Percentiles rank a stretch among this genome's conserved stretches.
These are phyloP conservation scores for Clarias pachynema DNA, from an alignment of 2,797 vertebrate species.

Conservation along the genomic window DNA sequence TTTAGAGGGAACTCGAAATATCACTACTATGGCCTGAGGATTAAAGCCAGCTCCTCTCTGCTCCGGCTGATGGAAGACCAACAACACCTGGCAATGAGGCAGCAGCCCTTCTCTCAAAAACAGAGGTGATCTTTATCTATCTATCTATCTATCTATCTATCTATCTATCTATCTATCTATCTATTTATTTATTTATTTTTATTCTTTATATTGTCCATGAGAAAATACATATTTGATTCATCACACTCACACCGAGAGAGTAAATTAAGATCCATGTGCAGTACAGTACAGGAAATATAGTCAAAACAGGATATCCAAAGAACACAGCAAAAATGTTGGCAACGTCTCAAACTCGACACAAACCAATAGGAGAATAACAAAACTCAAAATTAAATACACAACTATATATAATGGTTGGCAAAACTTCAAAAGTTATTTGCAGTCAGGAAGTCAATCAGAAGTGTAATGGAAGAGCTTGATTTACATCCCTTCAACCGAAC, in stretches of 20 bases:
- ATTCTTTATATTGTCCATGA: neutral
- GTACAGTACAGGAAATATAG: neutral
- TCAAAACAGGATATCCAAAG: neutral
- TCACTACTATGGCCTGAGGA: slow-evolving; percentile 93
- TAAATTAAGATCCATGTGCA: neutral
- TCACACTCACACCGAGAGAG: neutral
- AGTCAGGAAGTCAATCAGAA: neutral
- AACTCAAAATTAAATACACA: neutral
- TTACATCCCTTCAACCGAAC: neutral
- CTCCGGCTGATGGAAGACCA: slow-evolving; percentile 93
- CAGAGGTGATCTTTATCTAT: slow-evolving; percentile 77
- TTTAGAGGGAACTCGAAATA: slow-evolving; percentile 93
- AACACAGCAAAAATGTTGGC: neutral
- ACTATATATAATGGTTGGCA: neutral
- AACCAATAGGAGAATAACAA: neutral
- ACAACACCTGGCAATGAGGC: slow-evolving; percentile 93
- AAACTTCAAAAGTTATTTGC: neutral
- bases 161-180: neutral
- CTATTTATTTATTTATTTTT: neutral
- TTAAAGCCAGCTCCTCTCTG: slow-evolving; percentile 90
- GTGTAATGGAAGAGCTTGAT: too few species aligned
- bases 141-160: too few species aligned
- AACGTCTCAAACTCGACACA: neutral
- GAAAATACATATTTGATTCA: neutral
- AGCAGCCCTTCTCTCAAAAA: slow-evolving; percentile 95